Conservation (phyloP, 2,113 vertebrate genomes). For the Orthonyx spaldingii region DNA sequence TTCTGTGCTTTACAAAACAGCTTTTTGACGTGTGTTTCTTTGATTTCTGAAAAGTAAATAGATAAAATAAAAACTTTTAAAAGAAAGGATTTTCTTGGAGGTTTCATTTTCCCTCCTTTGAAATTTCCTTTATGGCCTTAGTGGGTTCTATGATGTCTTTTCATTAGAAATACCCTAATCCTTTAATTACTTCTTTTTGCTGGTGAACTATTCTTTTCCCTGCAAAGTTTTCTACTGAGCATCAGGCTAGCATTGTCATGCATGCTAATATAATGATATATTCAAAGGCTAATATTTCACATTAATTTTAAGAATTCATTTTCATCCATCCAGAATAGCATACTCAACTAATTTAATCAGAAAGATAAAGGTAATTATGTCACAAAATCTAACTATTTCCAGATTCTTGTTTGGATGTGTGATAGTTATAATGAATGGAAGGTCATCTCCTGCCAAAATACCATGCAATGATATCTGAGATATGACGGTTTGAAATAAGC, state of each 20-base stretch:
- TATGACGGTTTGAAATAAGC: not conserved
- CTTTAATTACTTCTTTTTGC: not conserved
- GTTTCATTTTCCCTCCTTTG: not conserved
- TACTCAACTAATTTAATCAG: not conserved
- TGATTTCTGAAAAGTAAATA: not conserved
- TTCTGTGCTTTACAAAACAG: not conserved
- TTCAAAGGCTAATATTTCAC: not conserved
- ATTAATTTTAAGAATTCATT: not conserved
- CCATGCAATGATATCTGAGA: not conserved
- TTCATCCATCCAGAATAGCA: not conserved
- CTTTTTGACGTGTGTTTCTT: not conserved
- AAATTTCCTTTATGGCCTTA: not conserved
- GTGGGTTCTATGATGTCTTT: not conserved
- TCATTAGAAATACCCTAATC: not conserved
- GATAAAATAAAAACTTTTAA: not conserved
- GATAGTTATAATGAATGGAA: not conserved
- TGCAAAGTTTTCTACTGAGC: not conserved
- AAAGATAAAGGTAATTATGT: not conserved
- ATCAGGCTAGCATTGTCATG: not conserved
- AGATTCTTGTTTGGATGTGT: not conserved
- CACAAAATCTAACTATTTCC: not conserved
- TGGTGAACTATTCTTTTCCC: not conserved
- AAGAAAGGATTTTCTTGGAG: not conserved
- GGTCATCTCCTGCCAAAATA: not conserved
- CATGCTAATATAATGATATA: not conserved